Evolutionary conservation across 1,140 invertebrate genomes (phyloP).

Genomic region (Lordiphosa clarofinis): DNA sequence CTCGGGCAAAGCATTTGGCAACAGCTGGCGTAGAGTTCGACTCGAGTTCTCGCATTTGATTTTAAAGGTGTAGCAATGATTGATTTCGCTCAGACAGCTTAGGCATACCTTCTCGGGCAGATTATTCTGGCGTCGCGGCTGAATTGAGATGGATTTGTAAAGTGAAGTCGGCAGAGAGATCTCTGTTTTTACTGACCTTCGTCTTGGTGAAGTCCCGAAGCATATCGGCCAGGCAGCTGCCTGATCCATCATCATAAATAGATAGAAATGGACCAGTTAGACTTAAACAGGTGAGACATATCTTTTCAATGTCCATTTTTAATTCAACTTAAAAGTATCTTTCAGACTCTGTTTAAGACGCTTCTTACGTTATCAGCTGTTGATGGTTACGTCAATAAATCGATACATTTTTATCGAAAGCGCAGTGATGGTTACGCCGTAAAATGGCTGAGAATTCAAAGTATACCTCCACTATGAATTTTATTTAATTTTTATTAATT

Average conservation of each 20-base stretch:
- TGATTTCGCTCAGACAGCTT: conserved; percentile 70
- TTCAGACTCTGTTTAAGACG: no score
- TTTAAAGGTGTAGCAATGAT: conserved; percentile 71
- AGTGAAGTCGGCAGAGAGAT: no score
- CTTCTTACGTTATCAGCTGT: no score
- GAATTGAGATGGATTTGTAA: background rate
- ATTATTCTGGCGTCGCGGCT: conserved; percentile 61
- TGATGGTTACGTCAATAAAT: no score
- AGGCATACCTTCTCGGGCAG: conserved; percentile 67
- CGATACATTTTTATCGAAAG: no score
- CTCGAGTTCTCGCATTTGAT: conserved; percentile 72
- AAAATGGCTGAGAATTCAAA: no score
- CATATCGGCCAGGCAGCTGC: conserved; percentile 68
- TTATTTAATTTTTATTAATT: no score
- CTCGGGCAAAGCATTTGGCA: conserved; percentile 62
- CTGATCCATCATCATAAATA: conserved; percentile 59
- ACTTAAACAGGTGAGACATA: conserved; percentile 68
- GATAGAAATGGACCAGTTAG: conserved; percentile 59
- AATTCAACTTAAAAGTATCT: no score
- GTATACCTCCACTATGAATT: no score
- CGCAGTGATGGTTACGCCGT: no score
- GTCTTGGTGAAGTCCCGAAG: conserved; percentile 59
- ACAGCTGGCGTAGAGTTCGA: conserved; percentile 60
- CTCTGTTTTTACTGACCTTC: conserved; percentile 29
- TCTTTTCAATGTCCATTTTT: conserved; percentile 72